phyloP scores from a whole-genome alignment of 2,113 vertebrate genomes.

The Proteles cristata region DNA sequence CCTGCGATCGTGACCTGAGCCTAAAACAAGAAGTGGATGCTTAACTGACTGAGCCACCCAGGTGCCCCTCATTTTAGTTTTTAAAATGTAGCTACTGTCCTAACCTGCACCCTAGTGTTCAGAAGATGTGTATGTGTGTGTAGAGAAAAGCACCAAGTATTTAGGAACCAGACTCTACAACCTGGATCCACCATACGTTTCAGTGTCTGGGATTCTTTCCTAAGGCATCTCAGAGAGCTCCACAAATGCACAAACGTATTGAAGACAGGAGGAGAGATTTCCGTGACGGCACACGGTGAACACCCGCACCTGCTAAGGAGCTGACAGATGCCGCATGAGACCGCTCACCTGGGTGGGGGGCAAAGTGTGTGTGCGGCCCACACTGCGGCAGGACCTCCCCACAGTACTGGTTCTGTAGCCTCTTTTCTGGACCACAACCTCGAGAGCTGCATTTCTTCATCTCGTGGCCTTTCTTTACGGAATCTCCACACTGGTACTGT shows the following conservation, averaged over 20 bases:
- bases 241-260: no score
- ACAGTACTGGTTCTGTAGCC: conserved; percentile 62
- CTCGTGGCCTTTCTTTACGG: conserved; percentile 50
- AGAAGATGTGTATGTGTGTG: neutral
- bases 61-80: neutral
- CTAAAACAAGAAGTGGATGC: no score
- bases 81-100: neutral
- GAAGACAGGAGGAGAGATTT: neutral
- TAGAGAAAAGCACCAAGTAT: neutral
- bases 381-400: conserved; percentile 41
- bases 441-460: conserved; percentile 69
- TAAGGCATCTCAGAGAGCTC: neutral
- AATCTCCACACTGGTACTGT: conserved; percentile 49
- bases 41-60: no score
- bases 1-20: no score
- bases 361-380: conserved; percentile 73
- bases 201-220: neutral
- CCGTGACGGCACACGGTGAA: neutral
- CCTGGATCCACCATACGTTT: fast-evolving
- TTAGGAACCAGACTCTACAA: neutral
- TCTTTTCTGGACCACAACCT: conserved; percentile 79
- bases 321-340: no score
- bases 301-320: neutral
- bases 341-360: conserved; percentile 81
- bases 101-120: neutral